Percentiles rank a stretch among this genome's conserved stretches.
These are phyloP conservation scores for Xestia sexstrigata DNA, from an alignment of 2,888 invertebrate species.

Conservation along the genomic window DNA sequence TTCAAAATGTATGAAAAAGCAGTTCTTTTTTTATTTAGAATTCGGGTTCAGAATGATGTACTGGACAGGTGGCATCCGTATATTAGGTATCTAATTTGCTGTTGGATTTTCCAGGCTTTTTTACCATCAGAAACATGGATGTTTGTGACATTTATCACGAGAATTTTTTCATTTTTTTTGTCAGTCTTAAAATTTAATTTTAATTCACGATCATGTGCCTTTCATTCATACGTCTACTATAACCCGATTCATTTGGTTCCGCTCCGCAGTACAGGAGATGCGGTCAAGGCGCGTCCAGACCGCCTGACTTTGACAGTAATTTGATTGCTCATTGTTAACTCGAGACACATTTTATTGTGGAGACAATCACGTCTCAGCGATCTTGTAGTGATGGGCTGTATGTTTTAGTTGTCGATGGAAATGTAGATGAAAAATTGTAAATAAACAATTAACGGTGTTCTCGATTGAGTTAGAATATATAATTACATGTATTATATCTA, in stretches of 20 bases:
- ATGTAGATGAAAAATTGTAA: background rate
- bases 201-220: background rate
- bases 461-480: background rate
- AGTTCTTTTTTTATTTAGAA: too few relatives aligned
- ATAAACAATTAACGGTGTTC: background rate
- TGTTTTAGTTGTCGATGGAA: slow-evolving; percentile 25
- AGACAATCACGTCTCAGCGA: slow-evolving; percentile 81
- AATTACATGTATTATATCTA: too few relatives aligned
- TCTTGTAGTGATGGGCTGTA: slow-evolving; percentile 57
- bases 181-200: background rate
- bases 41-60: too few relatives aligned
- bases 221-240: slow-evolving; percentile 22
- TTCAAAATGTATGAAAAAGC: too few relatives aligned
- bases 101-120: too few relatives aligned
- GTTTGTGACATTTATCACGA: too few relatives aligned
- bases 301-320: slow-evolving; percentile 81
- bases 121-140: too few relatives aligned
- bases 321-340: slow-evolving; percentile 89
- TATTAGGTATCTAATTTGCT: too few relatives aligned
- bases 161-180: background rate
- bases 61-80: too few relatives aligned
- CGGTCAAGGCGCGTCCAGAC: slow-evolving; percentile 78
- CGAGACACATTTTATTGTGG: slow-evolving; percentile 85
- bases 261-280: slow-evolving; percentile 70
- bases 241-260: slow-evolving; percentile 59